Evolutionary conservation across 2,113 vertebrate genomes (phyloP), one percentile per base, ranked within the genome.

Genomic region (Numenius arquata): DNA sequence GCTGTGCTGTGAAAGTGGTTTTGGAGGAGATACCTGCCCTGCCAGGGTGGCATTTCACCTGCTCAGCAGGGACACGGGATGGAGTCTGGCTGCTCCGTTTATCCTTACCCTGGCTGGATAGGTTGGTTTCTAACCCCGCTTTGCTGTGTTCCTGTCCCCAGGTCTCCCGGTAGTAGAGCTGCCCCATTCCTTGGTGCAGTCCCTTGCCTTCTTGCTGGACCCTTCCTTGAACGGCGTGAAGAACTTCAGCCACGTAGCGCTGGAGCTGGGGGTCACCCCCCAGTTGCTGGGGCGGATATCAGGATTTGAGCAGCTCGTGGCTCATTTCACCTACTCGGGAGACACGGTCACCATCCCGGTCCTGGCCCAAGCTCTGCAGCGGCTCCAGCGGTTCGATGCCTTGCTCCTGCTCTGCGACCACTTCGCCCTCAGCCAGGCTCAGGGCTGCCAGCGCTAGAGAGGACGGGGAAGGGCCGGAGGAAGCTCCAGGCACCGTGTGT

Each of bases 341-440:
- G 95, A 72, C 0, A 9, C n/a, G 0, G 76, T 95, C 85, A 96
- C 96, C 0, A 38, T 97, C 59, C 95, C 91, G 0, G 58, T 94
- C 61, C 82, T 97, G 70, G 94, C 97, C 29, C 88, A 63, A 32
- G 91, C 85, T 14, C 95, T 97, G 71, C 86, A 96, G 71, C 93
- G 32, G 55, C 94, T 97, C n/a, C 96, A 97, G 85, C 74, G 96
- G 4, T 95, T 96, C 1, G 97, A 98, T 1, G 93, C 90, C 27
- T 22, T 97, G 67, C 89, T 97, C 22, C 77, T 98, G 80, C 96
- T 98, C 62, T 97, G 91, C 2, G 93, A 97, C 75, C 95, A 97
- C 92, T 96, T 96, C 6, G 32, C 34, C 0, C 80, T 77, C 38
- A 62, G 79, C 80, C 63, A 75, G 12, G 4, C 40, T 3, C 72